Percentiles rank a stretch among this genome's conserved stretches.
Conservation (phyloP, 1,140 invertebrate genomes). For the Drosophila equinoxialis region DNA sequence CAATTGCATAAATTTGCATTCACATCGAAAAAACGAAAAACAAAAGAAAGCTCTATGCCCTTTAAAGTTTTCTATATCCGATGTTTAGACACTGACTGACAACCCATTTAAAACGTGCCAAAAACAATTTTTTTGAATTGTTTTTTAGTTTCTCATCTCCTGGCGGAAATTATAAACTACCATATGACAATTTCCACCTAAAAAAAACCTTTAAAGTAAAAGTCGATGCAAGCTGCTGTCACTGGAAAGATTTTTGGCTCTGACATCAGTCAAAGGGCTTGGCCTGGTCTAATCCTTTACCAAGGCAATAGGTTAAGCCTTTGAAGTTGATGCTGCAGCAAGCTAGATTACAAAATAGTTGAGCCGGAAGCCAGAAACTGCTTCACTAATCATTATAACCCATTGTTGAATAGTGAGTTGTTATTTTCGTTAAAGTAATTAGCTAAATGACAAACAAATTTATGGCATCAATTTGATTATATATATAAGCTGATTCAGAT, state of each 20-base stretch:
- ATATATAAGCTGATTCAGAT: background rate
- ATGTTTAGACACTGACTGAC: background rate
- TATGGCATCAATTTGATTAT: background rate
- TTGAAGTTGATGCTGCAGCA: too few species aligned
- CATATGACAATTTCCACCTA: constrained; percentile 16
- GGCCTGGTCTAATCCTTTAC: background rate
- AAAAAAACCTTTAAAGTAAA: constrained; percentile 18
- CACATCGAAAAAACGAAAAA: background rate
- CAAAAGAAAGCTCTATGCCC: background rate
- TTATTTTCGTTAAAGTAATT: too few species aligned
- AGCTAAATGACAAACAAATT: background rate
- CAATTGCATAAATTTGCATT: background rate
- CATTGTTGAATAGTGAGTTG: too few species aligned
- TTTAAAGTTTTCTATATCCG: background rate
- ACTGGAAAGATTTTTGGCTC: background rate
- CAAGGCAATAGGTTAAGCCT: background rate
- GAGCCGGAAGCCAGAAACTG: background rate
- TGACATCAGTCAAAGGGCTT: background rate
- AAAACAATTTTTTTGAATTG: background rate
- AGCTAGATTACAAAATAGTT: background rate
- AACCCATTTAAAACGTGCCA: background rate
- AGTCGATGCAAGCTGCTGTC: background rate
- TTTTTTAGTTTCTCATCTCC: constrained; percentile 22
- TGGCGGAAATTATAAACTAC: constrained; percentile 53
- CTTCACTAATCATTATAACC: too few species aligned